phyloP scores from a whole-genome alignment of 2,888 invertebrate genomes.

The Sepiola atlantica region DNA sequence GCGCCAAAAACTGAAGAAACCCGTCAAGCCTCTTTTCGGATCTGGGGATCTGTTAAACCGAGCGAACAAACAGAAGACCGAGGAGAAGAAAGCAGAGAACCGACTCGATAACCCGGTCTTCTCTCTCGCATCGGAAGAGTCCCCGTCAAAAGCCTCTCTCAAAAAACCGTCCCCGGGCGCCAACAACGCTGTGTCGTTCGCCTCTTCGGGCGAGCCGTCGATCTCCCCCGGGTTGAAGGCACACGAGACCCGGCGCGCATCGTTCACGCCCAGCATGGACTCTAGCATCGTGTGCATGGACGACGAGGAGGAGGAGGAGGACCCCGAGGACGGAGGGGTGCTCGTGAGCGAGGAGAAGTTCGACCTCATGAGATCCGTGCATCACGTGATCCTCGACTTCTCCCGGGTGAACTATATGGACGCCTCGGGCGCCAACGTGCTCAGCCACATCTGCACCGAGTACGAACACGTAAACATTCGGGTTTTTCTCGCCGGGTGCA shows the following conservation, averaged over 20 bases:
- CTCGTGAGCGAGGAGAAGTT: conserved; percentile 63
- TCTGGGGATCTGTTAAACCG: not conserved
- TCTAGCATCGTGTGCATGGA: conserved; percentile 50
- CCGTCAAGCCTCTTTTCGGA: not conserved
- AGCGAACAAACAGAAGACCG: not conserved
- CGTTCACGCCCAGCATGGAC: conserved; percentile 47
- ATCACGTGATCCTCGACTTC: conserved; percentile 67
- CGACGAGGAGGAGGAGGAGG: conserved; percentile 55
- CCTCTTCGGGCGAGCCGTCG: not conserved
- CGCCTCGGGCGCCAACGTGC: conserved; percentile 67
- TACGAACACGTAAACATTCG: conserved; percentile 67
- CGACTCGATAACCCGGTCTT: not conserved
- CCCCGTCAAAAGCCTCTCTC: conserved; percentile 44
- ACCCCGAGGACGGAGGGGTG: conserved; percentile 64
- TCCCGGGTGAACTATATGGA: conserved; percentile 67
- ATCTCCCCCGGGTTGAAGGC: too few relatives aligned
- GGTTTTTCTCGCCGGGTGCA: conserved; percentile 63
- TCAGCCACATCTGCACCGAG: conserved; percentile 65
- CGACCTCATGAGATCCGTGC: conserved; percentile 61
- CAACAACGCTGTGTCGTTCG: not conserved
- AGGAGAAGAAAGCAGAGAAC: not conserved
- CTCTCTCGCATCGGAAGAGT: conserved; percentile 52
- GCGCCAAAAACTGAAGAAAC: conserved; percentile 46
- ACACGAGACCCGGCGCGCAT: not conserved
- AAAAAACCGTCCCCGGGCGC: not conserved